Base-by-base conservation (phyloP, 2,797 vertebrate genomes). In the Hippoglossus hippoglossus region DNA sequence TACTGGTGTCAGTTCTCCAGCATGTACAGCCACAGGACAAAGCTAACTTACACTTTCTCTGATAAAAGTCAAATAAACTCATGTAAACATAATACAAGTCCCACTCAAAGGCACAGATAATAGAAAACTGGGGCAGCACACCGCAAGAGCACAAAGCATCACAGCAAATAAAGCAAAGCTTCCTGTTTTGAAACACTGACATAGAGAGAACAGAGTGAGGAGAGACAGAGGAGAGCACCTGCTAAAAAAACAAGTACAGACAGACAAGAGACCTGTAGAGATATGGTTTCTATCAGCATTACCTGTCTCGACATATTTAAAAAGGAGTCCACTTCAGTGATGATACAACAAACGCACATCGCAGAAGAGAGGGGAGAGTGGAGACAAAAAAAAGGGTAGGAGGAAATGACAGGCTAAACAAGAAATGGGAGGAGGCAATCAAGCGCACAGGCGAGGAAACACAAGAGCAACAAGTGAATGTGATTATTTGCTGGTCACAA, bases 261-360 rank as follows among this genome's bases (percentile, higher is more conserved):
- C 47, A 65, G 15, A 68, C 16, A 49, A 21, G 15, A 71, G 28
- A 28, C 4, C 9, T 6, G 18, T 1, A 68, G 21, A 56, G 18
- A 59, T 12, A 31, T 8, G 5, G 71, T 75, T 28, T 51, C 15
- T 51, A 46, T 58, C 25, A 54, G n/a, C 18, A 2, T 88, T 91
- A 94, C 92, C 93, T 87, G 80, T 73, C 7, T 16, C 1, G 10
- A 62, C 75, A 67, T 74, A 83, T 55, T 86, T 62, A 82, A 44
- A 31, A 73, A 62, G 22, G 46, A 67, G 63, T 86, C 74, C 75
- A 79, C 76, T 70, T 77, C 54, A 63, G 77, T 81, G 54, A 28
- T 51, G 65, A 79, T 56, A 67, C 22, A 64, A 61, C 22, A 58
- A 34, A 66, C 12, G 77, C 12, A 81, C 44, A 66, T 44, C 47